Base-by-base conservation (phyloP, 2,113 vertebrate species). In the Callithrix jacchus region DNA sequence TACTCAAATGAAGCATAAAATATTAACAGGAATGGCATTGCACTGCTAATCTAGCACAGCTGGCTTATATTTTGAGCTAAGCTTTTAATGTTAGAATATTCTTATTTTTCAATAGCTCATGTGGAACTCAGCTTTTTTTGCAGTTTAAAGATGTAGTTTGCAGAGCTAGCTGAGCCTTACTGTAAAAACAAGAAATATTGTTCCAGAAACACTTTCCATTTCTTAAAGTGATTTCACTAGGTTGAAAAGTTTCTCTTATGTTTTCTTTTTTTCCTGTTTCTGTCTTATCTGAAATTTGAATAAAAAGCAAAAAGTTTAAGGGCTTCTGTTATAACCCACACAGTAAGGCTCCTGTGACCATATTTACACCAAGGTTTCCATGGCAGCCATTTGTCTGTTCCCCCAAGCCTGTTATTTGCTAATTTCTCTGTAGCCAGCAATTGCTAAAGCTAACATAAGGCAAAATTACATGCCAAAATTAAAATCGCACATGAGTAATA, bases 281-380 rank as follows among this genome's bases (percentile, higher is more conserved):
- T 96, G 21, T 87, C 2, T 80, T 32, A 77, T 52, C 6, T 88
- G 30, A n/a, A 88, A 96, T 84, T 82, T 92, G 71, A 90, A 40
- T 7, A 18, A 74, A 79, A 87, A 76, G 3, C 40, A 52, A 3
- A 37, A 9, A 13, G 6, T 40, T 94, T 82, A 42, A 73, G 8
- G 17, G 88, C 27, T 52, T 20, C 25, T 32, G 32, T 12, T 35
- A 8, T 8, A 56, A 7, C 17, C 32, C 32, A 81, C 25, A 52
- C 4, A 73, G 11, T 30, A 21, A 92, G 18, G 35, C 17, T 52
- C 35, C 42, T 45, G 0, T 42, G 21, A 77, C 16, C 21, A 37
- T 83, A 30, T 86, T 88, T 49, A 42, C 27, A 42, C 27, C 49
- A 47, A 42, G 2, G 61, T 95, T 95, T 93, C 91, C 91, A 93